These are phyloP conservation scores for Octopus sinensis DNA, from an alignment of 1,140 invertebrate species.

Conservation along the genomic window DNA sequence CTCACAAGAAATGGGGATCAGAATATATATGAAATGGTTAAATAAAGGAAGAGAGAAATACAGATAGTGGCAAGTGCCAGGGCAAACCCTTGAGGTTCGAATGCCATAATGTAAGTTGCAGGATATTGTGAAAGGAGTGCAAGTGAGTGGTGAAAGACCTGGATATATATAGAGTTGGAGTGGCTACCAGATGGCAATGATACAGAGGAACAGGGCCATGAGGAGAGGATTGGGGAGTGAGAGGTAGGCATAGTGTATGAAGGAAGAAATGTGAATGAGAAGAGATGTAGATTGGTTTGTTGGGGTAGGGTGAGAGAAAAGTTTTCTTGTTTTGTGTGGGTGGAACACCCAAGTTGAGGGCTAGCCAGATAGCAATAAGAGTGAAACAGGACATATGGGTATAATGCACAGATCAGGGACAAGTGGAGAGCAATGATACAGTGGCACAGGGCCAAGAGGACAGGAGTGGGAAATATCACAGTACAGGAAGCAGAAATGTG, in stretches of 20 bases:
- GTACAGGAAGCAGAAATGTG: too few species aligned
- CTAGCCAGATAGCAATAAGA: too few species aligned
- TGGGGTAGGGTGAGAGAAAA: too few species aligned
- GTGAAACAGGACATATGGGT: too few species aligned
- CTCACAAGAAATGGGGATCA: not conserved
- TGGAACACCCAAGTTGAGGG: too few species aligned
- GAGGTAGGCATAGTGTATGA: not conserved
- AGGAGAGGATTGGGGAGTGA: conserved; percentile 13
- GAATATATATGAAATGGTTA: not conserved
- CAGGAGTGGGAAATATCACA: too few species aligned
- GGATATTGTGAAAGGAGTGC: not conserved
- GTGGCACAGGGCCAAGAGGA: too few species aligned
- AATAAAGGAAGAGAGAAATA: not conserved
- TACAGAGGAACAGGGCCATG: conserved; percentile 3
- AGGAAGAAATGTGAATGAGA: too few species aligned
- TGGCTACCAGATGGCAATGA: conserved; percentile 13
- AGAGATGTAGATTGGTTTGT: too few species aligned
- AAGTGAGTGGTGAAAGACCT: not conserved
- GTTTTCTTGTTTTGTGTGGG: too few species aligned
- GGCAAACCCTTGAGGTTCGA: not conserved
- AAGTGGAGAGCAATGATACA: too few species aligned
- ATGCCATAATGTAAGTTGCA: not conserved
- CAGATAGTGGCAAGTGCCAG: not conserved
- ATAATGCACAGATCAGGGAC: too few species aligned
- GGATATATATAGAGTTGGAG: conserved; percentile 11